These are phyloP conservation scores for Prosopocoilus inquinatus DNA, from an alignment of 2,888 invertebrate species.

Conservation along the genomic window DNA sequence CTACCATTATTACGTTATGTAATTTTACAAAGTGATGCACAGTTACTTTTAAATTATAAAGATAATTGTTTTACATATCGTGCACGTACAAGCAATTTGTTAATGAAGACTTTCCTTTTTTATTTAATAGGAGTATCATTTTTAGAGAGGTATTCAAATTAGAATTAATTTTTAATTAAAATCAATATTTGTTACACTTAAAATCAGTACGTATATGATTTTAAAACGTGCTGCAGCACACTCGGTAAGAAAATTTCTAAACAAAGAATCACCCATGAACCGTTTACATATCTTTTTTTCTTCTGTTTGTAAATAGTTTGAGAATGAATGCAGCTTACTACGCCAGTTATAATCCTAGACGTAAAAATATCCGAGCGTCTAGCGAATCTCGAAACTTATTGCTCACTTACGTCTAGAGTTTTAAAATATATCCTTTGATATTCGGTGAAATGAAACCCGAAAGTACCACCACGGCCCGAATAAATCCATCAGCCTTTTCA, in stretches of 20 bases:
- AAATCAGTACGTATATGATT: too few species aligned
- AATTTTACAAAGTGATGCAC: too few species aligned
- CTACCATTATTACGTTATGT: too few species aligned
- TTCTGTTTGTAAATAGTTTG: conserved; percentile 15
- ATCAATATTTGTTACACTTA: too few species aligned
- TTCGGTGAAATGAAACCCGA: background rate
- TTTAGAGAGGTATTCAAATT: too few species aligned
- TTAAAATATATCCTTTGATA: conserved; percentile 5
- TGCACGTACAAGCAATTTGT: too few species aligned
- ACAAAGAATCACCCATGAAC: background rate
- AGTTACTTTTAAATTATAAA: too few species aligned
- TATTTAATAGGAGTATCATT: too few species aligned
- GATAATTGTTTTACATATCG: too few species aligned
- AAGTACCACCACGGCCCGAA: background rate
- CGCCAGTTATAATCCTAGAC: conserved; percentile 14
- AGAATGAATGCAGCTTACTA: conserved; percentile 16
- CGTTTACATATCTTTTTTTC: background rate
- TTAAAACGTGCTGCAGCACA: background rate
- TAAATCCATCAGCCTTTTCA: background rate
- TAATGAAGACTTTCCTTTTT: too few species aligned
- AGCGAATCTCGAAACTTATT: conserved; percentile 17
- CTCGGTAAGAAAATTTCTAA: background rate
- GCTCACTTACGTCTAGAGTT: conserved; percentile 11
- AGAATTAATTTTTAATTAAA: too few species aligned
- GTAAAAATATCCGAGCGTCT: conserved; percentile 20